phyloP scores from a whole-genome alignment of 2,888 invertebrate species.

The Nineta flava region DNA sequence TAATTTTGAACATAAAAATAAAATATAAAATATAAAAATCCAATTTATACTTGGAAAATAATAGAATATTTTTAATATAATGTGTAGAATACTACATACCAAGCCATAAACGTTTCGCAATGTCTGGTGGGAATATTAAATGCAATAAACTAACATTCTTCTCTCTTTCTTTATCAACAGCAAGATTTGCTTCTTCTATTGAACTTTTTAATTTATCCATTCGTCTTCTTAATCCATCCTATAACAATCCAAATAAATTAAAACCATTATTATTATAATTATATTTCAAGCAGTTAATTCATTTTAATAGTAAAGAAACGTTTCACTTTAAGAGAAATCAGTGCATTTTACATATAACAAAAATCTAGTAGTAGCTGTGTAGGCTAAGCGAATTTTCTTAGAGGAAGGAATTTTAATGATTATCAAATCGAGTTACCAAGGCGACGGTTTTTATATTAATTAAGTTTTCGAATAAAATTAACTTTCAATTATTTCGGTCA shows the following conservation, averaged over 20 bases:
- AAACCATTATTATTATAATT: neutral
- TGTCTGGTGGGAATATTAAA: conserved; percentile 88
- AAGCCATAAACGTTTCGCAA: conserved; percentile 84
- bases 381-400: too few relatives aligned
- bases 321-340: too few relatives aligned
- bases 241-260: conserved; percentile 14
- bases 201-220: conserved; percentile 92
- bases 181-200: conserved; percentile 83
- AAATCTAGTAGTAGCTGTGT: too few relatives aligned
- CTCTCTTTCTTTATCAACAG: conserved; percentile 82
- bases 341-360: too few relatives aligned
- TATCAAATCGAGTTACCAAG: too few relatives aligned
- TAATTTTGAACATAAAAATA: too few relatives aligned
- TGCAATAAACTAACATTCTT: conserved; percentile 89
- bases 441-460: too few relatives aligned
- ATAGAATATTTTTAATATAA: too few relatives aligned
- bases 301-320: neutral
- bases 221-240: conserved; percentile 75
- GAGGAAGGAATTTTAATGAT: too few relatives aligned
- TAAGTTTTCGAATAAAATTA: too few relatives aligned
- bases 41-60: too few relatives aligned
- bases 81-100: conserved; percentile 43
- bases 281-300: neutral
- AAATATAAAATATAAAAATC: neutral
- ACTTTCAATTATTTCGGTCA: too few relatives aligned